Evolutionary conservation across 2,888 invertebrate species (phyloP).

Genomic region (Caenorhabditis sp.): DNA sequence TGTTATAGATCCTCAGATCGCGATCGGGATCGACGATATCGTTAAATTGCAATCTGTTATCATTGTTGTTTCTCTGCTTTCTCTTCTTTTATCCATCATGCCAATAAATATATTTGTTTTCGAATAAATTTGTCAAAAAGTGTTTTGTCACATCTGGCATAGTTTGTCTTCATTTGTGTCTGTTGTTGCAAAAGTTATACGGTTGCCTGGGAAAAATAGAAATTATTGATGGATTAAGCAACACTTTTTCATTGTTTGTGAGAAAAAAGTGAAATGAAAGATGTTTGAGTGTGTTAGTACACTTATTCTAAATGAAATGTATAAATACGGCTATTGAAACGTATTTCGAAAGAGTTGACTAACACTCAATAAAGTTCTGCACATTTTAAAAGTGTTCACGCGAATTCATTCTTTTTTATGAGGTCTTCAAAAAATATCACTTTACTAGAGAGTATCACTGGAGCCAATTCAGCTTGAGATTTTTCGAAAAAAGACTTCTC

Average conservation of each 20-base stretch:
- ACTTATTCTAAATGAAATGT: too few species aligned
- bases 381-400: too few species aligned
- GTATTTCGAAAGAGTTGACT: too few species aligned
- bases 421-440: too few species aligned
- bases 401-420: too few species aligned
- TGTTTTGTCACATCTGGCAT: not conserved
- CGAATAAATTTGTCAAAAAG: not conserved
- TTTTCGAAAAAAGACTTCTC: too few species aligned
- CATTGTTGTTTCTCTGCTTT: not conserved
- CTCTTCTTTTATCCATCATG: not conserved
- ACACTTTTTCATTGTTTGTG: not conserved
- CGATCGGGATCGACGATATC: conserved; percentile 10
- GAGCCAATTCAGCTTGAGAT: too few species aligned
- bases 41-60: conserved; percentile 3
- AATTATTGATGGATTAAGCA: not conserved
- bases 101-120: not conserved
- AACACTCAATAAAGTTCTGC: too few species aligned
- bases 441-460: too few species aligned
- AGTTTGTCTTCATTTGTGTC: not conserved
- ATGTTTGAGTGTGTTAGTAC: too few species aligned
- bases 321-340: too few species aligned
- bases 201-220: not conserved
- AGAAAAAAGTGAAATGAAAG: too few species aligned
- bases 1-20: conserved; percentile 10
- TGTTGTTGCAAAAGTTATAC: not conserved